Conservation (phyloP, 2,113 vertebrate species). For the Scophthalmus maximus region DNA sequence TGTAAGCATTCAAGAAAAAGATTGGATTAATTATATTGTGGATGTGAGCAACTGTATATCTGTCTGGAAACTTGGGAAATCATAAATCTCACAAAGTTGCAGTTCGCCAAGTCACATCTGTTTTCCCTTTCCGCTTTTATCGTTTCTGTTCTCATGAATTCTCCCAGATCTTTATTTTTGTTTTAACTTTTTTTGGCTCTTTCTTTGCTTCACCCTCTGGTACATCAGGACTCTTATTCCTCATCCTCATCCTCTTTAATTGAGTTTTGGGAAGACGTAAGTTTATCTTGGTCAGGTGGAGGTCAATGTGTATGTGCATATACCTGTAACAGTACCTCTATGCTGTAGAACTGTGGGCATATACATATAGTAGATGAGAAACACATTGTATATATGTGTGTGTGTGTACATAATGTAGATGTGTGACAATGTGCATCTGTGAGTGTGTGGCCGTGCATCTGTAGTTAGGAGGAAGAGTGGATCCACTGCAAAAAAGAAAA, state of each 20-base stretch:
- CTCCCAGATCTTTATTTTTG: constrained; percentile 71
- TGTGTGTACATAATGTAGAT: not conserved
- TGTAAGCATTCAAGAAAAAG: constrained; percentile 84
- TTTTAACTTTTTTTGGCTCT: constrained; percentile 82
- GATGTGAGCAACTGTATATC: not conserved
- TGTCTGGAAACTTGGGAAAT: not conserved
- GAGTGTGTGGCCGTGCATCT: constrained; percentile 19
- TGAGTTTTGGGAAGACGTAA: constrained; percentile 99
- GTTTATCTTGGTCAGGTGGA: constrained; percentile 73
- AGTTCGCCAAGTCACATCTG: not conserved
- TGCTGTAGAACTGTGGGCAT: constrained; percentile 27
- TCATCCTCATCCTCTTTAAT: constrained; percentile 96
- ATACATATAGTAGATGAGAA: not conserved
- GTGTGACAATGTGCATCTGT: not conserved
- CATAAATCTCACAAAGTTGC: not conserved
- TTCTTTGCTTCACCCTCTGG: constrained; percentile 86
- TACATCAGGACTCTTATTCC: constrained; percentile 94
- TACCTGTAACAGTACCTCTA: constrained; percentile 20
- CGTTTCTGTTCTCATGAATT: constrained; percentile 42
- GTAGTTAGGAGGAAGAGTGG: not conserved
- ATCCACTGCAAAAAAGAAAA: constrained; percentile 15
- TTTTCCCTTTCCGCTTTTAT: constrained; percentile 29
- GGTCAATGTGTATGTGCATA: constrained; percentile 16
- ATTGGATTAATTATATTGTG: not conserved
- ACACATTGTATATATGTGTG: constrained; percentile 16